These are phyloP conservation scores for Drosophila pseudoananassae DNA, from an alignment of 1,140 invertebrate genomes.

Conservation along the genomic window DNA sequence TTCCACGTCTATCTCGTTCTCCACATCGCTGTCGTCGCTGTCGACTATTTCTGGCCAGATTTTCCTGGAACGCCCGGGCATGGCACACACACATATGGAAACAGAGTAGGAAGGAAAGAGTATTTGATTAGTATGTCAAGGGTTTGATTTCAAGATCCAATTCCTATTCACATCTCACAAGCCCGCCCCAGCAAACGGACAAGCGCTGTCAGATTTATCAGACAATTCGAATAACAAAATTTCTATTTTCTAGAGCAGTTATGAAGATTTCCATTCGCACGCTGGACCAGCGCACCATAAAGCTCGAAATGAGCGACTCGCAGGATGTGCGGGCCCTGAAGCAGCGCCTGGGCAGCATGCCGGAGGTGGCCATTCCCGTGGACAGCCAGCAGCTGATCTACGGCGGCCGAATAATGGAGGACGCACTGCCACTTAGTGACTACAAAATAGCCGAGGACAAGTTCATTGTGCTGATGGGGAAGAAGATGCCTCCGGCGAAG, in stretches of 20 bases:
- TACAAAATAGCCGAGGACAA: conserved; percentile 64
- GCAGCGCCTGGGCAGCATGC: conserved; percentile 34
- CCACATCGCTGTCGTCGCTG: conserved; percentile 83
- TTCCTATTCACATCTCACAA: not conserved
- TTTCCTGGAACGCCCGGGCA: conserved; percentile 65
- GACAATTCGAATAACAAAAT: not conserved
- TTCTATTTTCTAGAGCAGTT: not conserved
- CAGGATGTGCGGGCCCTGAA: conserved; percentile 63
- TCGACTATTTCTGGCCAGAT: conserved; percentile 76
- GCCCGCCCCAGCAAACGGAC: not conserved
- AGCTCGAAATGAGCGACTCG: conserved; percentile 49
- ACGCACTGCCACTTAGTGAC: conserved; percentile 42
- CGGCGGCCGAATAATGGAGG: conserved; percentile 69
- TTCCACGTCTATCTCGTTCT: conserved; percentile 83
- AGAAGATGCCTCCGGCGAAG: conserved; percentile 26
- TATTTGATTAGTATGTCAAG: conserved; percentile 51
- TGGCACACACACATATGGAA: conserved; percentile 6
- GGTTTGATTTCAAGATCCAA: conserved; percentile 21
- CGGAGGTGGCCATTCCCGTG: conserved; percentile 43
- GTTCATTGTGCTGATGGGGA: conserved; percentile 70
- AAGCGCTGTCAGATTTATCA: not conserved
- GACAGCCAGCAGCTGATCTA: conserved; percentile 70
- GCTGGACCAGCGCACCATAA: conserved; percentile 61
- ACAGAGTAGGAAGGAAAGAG: conserved; percentile 1
- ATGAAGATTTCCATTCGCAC: conserved; percentile 76